These are phyloP conservation scores for Acrobasis suavella DNA, from an alignment of 2,888 invertebrate species.

Conservation along the genomic window DNA sequence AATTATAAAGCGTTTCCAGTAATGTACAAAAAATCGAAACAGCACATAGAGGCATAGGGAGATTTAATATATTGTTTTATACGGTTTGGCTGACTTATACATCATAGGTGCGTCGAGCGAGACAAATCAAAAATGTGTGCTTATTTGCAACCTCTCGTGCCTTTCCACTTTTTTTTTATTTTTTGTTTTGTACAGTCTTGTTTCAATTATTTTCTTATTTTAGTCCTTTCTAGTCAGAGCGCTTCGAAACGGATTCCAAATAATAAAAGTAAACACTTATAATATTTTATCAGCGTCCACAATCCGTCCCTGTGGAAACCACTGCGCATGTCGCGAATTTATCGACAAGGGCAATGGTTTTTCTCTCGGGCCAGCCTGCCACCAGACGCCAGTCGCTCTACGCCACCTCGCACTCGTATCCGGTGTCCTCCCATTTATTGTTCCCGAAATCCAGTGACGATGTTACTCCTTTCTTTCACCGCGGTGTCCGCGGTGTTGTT, in stretches of 20 bases:
- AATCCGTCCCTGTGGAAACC: conserved; percentile 59
- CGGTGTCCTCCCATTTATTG: conserved; percentile 44
- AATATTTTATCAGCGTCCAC: conserved; percentile 1
- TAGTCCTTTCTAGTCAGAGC: too few species aligned
- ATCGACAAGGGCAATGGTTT: conserved; percentile 70
- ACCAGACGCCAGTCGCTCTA: conserved; percentile 67
- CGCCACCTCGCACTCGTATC: conserved; percentile 58
- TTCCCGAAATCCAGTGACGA: conserved; percentile 38
- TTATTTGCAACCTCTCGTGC: too few species aligned
- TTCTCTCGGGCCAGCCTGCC: conserved; percentile 59
- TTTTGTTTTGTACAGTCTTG: too few species aligned
- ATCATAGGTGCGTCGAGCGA: too few species aligned
- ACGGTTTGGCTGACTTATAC: too few species aligned
- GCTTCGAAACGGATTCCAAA: background rate
- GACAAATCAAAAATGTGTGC: too few species aligned
- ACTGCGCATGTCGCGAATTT: conserved; percentile 80
- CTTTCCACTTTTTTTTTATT: too few species aligned
- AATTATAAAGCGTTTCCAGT: too few species aligned
- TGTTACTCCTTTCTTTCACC: conserved; percentile 70
- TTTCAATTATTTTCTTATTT: too few species aligned
- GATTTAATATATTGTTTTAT: too few species aligned
- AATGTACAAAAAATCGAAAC: too few species aligned
- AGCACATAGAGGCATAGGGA: too few species aligned
- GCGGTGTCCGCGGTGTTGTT: conserved; percentile 72
- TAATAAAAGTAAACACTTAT: background rate